These are phyloP conservation scores for Loriculus beryllinus DNA, from an alignment of 2,797 vertebrate species.

Conservation along the genomic window DNA sequence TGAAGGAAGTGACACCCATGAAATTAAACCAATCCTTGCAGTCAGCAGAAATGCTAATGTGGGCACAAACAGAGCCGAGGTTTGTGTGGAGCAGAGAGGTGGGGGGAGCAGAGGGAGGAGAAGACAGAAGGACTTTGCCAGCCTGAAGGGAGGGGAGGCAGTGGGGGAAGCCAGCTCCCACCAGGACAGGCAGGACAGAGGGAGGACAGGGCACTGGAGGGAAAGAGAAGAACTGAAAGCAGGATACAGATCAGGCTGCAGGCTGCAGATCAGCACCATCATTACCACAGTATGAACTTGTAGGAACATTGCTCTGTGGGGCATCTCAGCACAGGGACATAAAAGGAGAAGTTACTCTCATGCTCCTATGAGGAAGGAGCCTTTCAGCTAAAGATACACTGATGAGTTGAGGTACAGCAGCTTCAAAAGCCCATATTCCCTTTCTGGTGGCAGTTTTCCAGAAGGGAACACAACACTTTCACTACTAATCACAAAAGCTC, in stretches of 20 bases:
- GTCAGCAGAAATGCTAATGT: constrained; percentile 83
- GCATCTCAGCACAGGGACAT: background rate
- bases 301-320: background rate
- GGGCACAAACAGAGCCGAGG: constrained; percentile 57
- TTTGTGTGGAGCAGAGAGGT: background rate
- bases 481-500: background rate
- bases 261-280: no score
- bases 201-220: background rate
- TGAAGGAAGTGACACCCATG: constrained; percentile 84
- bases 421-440: background rate
- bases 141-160: background rate
- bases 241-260: rapidly evolving
- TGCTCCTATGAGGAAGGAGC: background rate
- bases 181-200: background rate
- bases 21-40: constrained; percentile 79
- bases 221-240: background rate
- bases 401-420: background rate
- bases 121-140: background rate
- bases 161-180: background rate
- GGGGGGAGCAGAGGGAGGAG: background rate
- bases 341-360: background rate
- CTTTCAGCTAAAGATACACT: background rate
- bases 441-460: background rate
- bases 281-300: background rate
- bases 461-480: background rate